Conservation (phyloP, 1,140 invertebrate species). For the Trichonephila clavipes region DNA sequence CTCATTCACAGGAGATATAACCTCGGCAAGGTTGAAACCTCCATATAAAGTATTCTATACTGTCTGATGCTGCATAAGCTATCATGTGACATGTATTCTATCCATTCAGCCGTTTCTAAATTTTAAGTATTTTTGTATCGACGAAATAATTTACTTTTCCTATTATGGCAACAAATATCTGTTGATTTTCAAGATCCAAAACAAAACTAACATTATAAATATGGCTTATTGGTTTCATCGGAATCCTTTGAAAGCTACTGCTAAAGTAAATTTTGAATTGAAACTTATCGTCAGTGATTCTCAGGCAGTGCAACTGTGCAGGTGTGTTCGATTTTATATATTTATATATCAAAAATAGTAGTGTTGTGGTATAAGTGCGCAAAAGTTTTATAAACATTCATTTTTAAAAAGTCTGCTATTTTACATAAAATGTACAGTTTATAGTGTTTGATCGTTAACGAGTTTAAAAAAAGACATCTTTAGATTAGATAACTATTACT, state of each 20-base stretch:
- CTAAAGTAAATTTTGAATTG: constrained; percentile 85
- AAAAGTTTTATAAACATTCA: not conserved
- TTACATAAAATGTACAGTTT: too few relatives aligned
- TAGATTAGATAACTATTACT: too few relatives aligned
- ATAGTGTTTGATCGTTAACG: not conserved
- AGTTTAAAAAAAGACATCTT: not conserved
- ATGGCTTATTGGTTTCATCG: constrained; percentile 90
- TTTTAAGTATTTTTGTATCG: not conserved
- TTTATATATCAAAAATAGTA: not conserved
- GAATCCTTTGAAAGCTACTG: constrained; percentile 86
- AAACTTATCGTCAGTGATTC: constrained; percentile 83
- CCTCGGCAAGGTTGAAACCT: too few relatives aligned
- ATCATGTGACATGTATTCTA: not conserved
- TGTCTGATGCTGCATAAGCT: too few relatives aligned
- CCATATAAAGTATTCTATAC: too few relatives aligned
- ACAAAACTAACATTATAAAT: not conserved
- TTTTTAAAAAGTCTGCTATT: too few relatives aligned
- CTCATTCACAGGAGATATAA: too few relatives aligned
- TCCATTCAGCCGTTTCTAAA: not conserved
- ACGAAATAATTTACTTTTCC: not conserved
- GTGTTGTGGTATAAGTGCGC: not conserved
- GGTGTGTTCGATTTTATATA: constrained; percentile 79
- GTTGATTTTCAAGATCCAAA: not conserved
- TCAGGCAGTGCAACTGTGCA: constrained; percentile 83
- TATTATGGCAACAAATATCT: not conserved